A percentile compares a stretch with the other conserved stretches of the same genome.
phyloP scores from a whole-genome alignment of 2,888 invertebrate genomes.

The Hybos culiciformis region DNA sequence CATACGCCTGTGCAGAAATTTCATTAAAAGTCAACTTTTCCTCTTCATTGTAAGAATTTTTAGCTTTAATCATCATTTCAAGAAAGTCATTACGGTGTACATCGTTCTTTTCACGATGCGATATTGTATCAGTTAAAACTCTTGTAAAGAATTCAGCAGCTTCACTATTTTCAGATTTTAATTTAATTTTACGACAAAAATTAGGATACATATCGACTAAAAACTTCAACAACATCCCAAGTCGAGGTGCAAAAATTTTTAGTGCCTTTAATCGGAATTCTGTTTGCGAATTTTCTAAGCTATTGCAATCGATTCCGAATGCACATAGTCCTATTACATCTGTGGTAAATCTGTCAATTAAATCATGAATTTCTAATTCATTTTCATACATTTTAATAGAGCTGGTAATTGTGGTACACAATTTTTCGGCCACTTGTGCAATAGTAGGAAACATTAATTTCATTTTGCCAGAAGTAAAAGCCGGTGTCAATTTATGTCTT shows the following conservation, averaged over 20 bases:
- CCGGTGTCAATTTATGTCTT: too few species aligned
- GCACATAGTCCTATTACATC: neutral
- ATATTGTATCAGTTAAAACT: neutral
- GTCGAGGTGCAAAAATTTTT: neutral
- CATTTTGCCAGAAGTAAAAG: too few species aligned
- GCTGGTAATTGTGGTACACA: too few species aligned
- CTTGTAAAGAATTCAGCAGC: neutral
- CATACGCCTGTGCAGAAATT: slow-evolving; percentile 34
- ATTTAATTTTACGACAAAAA: neutral
- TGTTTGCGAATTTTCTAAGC: neutral
- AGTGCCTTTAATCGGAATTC: neutral
- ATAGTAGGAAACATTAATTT: too few species aligned
- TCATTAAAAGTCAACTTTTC: neutral
- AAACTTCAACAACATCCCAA: neutral
- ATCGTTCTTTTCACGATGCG: neutral
- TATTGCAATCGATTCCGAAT: neutral
- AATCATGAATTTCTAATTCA: neutral
- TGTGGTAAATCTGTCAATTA: neutral
- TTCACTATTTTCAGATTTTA: neutral
- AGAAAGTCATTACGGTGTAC: neutral
- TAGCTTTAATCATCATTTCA: neutral
- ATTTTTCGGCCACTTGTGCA: slow-evolving; percentile 16
- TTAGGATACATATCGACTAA: neutral
- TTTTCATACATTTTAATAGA: too few species aligned
- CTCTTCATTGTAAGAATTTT: neutral